These are phyloP conservation scores for Ochropleura leucogaster DNA, from an alignment of 2,888 invertebrate species.

Conservation along the genomic window DNA sequence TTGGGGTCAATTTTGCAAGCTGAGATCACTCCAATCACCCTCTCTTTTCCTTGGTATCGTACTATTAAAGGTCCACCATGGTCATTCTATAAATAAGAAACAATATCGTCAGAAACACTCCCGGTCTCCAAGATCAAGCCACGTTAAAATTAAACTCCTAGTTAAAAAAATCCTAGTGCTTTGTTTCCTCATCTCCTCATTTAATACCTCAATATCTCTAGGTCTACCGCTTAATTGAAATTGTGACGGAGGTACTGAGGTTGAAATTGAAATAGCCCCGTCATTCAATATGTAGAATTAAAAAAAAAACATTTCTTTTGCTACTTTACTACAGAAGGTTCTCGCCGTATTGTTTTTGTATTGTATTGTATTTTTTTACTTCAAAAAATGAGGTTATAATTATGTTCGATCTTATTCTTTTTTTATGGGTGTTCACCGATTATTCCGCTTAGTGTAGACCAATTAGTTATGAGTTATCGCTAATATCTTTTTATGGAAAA, in stretches of 20 bases:
- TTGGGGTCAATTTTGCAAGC: slow-evolving; percentile 88
- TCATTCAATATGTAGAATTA: neutral
- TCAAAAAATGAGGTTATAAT: too few species aligned
- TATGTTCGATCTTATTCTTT: too few species aligned
- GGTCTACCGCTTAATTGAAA: neutral
- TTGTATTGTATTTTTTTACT: too few species aligned
- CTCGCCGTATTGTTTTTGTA: too few species aligned
- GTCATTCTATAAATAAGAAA: slow-evolving; percentile 77
- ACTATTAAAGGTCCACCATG: slow-evolving; percentile 86
- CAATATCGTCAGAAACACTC: neutral
- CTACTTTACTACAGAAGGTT: too few species aligned
- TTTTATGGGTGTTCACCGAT: too few species aligned
- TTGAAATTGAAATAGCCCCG: neutral
- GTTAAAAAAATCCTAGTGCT: neutral
- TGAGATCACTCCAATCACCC: slow-evolving; percentile 85
- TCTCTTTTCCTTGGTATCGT: slow-evolving; percentile 81
- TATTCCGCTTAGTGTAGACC: too few species aligned
- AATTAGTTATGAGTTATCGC: too few species aligned
- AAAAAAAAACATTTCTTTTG: neutral
- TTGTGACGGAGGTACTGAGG: neutral
- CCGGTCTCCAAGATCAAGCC: neutral
- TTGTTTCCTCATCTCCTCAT: neutral
- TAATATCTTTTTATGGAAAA: too few species aligned
- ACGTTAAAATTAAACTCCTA: neutral
- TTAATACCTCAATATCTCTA: neutral